A percentile compares a stretch with the other conserved stretches of the same genome.
Conservation (phyloP, 2,113 vertebrate genomes). For the Kobus ellipsiprymnus region DNA sequence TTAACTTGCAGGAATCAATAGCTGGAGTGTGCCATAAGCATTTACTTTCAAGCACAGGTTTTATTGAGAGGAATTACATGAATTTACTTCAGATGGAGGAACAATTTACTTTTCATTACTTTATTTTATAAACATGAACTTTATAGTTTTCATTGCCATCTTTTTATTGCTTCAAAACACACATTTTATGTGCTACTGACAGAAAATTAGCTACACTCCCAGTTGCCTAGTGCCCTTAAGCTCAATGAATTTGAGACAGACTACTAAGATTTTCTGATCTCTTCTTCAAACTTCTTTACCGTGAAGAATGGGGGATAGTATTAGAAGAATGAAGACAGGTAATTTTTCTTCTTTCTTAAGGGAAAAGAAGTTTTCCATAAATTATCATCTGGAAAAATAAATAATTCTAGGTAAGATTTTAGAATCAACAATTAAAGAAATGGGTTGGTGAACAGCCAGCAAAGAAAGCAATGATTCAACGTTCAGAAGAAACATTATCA, state of each 20-base stretch:
- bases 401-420: neutral
- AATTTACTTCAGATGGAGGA: constrained; percentile 45
- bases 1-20: constrained; percentile 58
- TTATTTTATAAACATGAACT: constrained; percentile 48
- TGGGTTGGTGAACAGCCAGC: neutral
- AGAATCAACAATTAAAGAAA: neutral
- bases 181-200: constrained; percentile 3
- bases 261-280: neutral
- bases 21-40: constrained; percentile 18
- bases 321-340: neutral
- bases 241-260: neutral
- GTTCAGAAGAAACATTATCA: neutral
- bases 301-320: neutral
- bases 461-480: neutral
- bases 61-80: constrained; percentile 46
- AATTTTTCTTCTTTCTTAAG: neutral
- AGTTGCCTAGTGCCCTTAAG: neutral
- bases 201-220: constrained; percentile 25
- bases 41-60: constrained; percentile 40
- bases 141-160: constrained; percentile 28
- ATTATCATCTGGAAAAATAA: neutral
- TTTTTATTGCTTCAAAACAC: constrained; percentile 42
- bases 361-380: neutral
- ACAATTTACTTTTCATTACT: constrained; percentile 61
- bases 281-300: neutral